A percentile compares a stretch with the other conserved stretches of the same genome.
Conservation (phyloP, 1,140 invertebrate genomes). For the Drosophila orena region DNA sequence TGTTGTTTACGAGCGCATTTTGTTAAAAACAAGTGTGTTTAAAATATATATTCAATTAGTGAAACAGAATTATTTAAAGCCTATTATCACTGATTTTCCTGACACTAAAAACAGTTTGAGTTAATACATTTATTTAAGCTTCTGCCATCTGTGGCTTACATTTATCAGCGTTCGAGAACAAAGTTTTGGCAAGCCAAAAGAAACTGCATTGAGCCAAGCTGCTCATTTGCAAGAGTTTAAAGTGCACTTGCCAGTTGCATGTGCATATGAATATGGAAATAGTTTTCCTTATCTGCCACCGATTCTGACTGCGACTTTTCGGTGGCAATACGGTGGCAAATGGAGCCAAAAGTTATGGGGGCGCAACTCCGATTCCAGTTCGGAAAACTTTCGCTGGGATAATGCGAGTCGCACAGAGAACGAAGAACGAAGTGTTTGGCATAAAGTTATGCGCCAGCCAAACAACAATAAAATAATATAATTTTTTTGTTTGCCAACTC, state of each 20-base stretch:
- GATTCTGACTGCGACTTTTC: conserved; percentile 17
- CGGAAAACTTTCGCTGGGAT: conserved; percentile 64
- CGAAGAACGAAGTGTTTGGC: conserved; percentile 69
- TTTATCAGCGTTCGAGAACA: neutral
- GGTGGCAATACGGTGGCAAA: conserved; percentile 58
- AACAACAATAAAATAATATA: conserved; percentile 82
- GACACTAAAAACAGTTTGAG: too few species aligned
- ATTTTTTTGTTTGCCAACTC: conserved; percentile 58
- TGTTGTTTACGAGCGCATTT: neutral
- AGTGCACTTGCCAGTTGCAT: conserved; percentile 80
- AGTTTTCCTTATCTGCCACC: conserved; percentile 64
- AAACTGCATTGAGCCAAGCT: conserved; percentile 45
- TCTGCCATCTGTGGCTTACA: too few species aligned
- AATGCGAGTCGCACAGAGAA: conserved; percentile 57
- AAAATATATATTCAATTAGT: too few species aligned
- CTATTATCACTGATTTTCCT: neutral
- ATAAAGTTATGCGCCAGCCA: conserved; percentile 75
- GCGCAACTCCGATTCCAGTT: neutral
- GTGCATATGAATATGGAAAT: conserved; percentile 65
- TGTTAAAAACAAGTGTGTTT: too few species aligned
- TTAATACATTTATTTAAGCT: too few species aligned
- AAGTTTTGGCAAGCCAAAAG: conserved; percentile 38
- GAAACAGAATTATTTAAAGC: too few species aligned
- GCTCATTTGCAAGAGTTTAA: conserved; percentile 84
- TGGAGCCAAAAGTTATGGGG: conserved; percentile 69